phyloP scores from a whole-genome alignment of 2,888 invertebrate species.

The Tiliacea aurago region DNA sequence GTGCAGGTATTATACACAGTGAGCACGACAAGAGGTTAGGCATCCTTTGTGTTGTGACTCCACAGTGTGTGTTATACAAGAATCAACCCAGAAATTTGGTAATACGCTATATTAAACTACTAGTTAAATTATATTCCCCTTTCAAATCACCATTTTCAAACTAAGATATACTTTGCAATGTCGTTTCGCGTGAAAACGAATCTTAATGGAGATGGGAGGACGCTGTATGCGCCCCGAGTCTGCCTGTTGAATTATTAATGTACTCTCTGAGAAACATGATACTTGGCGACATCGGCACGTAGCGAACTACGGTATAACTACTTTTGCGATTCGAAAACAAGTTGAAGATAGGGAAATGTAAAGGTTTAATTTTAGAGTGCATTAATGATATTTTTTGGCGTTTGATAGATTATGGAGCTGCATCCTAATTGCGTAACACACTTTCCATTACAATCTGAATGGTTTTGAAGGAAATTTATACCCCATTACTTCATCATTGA shows the following conservation, averaged over 20 bases:
- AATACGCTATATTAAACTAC: not conserved
- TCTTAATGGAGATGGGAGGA: constrained; percentile 68
- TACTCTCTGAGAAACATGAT: constrained; percentile 78
- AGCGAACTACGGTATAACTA: constrained; percentile 62
- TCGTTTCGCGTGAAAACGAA: constrained; percentile 70
- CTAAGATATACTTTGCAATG: constrained; percentile 69
- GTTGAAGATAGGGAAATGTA: constrained; percentile 47
- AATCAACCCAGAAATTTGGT: not conserved
- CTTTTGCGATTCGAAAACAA: constrained; percentile 58
- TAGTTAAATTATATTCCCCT: constrained; percentile 19
- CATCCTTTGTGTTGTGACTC: too few relatives aligned
- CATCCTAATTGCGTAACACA: too few relatives aligned
- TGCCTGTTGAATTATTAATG: constrained; percentile 86
- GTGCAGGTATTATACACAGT: too few relatives aligned
- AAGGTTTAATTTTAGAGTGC: constrained; percentile 30
- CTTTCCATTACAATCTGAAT: too few relatives aligned
- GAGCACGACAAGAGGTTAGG: too few relatives aligned
- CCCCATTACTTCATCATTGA: too few relatives aligned
- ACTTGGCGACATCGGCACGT: constrained; percentile 82
- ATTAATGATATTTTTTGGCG: not conserved
- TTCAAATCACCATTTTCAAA: constrained; percentile 58
- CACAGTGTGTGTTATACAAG: not conserved
- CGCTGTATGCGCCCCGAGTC: constrained; percentile 62
- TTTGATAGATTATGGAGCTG: not conserved
- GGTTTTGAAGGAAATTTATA: too few relatives aligned